These are phyloP conservation scores for Hystrix cristata DNA, from an alignment of 2,113 vertebrate species.

Conservation along the genomic window DNA sequence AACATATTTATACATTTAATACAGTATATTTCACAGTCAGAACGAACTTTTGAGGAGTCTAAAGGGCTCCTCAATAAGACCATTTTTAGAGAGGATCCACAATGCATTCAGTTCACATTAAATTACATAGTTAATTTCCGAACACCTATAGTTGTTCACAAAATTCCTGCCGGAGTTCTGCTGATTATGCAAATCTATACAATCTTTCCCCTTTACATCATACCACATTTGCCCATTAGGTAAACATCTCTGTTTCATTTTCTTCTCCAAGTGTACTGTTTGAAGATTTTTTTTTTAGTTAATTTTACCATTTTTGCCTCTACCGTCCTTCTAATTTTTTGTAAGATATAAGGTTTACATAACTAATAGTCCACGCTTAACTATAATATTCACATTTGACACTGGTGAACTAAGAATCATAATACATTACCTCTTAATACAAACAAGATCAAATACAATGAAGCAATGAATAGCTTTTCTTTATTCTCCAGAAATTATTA, in stretches of 20 bases:
- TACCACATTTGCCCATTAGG: neutral
- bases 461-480: constrained; percentile 52
- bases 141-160: neutral
- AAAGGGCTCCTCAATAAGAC: neutral
- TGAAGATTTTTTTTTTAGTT: neutral
- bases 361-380: constrained; percentile 22
- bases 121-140: constrained; percentile 1
- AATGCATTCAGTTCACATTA: neutral
- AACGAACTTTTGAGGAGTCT: neutral
- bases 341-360: neutral
- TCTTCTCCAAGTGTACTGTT: neutral
- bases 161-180: neutral
- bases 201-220: neutral
- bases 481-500: constrained; percentile 47
- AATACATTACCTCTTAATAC: constrained; percentile 15
- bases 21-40: constrained; percentile 1
- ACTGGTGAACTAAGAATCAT: neutral
- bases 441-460: constrained; percentile 51
- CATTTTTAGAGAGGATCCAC: neutral
- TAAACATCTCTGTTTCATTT: neutral
- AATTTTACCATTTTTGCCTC: constrained; percentile 24
- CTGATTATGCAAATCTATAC: neutral
- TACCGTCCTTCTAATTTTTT: neutral
- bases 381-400: constrained; percentile 22
- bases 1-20: neutral